These are phyloP conservation scores for Leptarthrus brevirostris DNA, from an alignment of 2,888 invertebrate species.

Conservation along the genomic window DNA sequence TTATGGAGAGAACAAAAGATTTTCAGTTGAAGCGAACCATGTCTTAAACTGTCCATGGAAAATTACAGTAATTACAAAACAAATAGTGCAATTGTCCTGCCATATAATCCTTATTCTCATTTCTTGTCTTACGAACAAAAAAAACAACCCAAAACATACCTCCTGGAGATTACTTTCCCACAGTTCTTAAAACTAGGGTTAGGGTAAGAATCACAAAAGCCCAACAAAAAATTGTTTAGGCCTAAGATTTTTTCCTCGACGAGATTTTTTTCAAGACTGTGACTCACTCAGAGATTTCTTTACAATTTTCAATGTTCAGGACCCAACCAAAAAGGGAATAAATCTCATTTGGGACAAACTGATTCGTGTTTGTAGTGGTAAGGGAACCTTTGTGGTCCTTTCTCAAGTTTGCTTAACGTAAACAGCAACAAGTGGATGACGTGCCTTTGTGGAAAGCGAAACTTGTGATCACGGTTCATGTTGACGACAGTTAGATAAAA, in stretches of 20 bases:
- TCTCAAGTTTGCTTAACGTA: neutral
- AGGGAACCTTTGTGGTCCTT: neutral
- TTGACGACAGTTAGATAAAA: neutral
- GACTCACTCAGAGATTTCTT: neutral
- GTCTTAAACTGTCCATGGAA: too few species aligned
- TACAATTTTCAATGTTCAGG: neutral
- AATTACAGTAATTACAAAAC: too few species aligned
- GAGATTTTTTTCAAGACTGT: neutral
- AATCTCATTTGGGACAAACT: too few species aligned
- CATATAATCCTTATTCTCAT: too few species aligned
- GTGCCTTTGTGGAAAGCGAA: neutral
- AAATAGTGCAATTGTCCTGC: too few species aligned
- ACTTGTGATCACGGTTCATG: neutral
- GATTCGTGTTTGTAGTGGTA: neutral
- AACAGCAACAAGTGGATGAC: neutral
- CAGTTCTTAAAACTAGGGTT: slow-evolving; percentile 2
- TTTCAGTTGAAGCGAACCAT: too few species aligned
- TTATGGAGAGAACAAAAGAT: too few species aligned
- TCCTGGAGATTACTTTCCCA: slow-evolving; percentile 34
- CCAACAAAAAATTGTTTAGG: neutral
- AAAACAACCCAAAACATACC: neutral
- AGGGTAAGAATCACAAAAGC: neutral
- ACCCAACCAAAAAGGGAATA: too few species aligned
- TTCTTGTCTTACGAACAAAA: too few species aligned
- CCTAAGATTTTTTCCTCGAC: neutral